Conservation (phyloP, 2,888 invertebrate species). For the Agrotis clavis region DNA sequence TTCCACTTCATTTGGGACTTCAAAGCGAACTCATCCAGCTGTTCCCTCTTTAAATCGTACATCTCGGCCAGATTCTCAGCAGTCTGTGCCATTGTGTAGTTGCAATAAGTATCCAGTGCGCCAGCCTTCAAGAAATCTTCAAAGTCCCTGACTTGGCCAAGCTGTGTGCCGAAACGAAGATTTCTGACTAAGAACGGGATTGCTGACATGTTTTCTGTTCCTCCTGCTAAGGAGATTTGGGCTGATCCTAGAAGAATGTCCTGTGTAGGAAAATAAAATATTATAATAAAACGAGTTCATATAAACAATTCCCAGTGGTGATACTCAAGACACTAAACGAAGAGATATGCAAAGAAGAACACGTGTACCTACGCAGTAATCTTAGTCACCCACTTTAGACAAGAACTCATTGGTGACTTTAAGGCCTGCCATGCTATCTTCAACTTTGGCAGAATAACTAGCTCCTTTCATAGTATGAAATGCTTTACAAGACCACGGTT, state of each 20-base stretch:
- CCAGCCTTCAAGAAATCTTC: conserved; percentile 95
- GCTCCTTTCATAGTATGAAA: too few species aligned
- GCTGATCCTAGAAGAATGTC: conserved; percentile 97
- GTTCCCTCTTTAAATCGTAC: conserved; percentile 94
- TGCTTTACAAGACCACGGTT: too few species aligned
- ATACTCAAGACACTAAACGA: neutral
- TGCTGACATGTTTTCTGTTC: conserved; percentile 98
- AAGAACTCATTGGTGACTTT: too few species aligned
- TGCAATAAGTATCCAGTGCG: conserved; percentile 96
- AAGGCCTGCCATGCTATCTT: too few species aligned
- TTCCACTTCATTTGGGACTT: conserved; percentile 97
- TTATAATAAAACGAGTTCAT: neutral
- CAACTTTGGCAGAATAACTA: too few species aligned
- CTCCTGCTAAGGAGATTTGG: conserved; percentile 96
- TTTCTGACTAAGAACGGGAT: conserved; percentile 96
- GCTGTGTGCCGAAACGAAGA: conserved; percentile 96
- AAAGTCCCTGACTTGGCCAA: conserved; percentile 93
- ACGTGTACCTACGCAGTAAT: too few species aligned
- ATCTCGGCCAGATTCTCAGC: conserved; percentile 97
- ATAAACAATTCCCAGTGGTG: neutral
- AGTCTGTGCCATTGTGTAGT: conserved; percentile 98
- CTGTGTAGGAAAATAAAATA: conserved; percentile 78
- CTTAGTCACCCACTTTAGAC: too few species aligned
- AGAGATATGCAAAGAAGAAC: too few species aligned
- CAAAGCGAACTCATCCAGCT: conserved; percentile 96